Conservation (phyloP, 2,797 vertebrate genomes). For the Synanceia verrucosa region DNA sequence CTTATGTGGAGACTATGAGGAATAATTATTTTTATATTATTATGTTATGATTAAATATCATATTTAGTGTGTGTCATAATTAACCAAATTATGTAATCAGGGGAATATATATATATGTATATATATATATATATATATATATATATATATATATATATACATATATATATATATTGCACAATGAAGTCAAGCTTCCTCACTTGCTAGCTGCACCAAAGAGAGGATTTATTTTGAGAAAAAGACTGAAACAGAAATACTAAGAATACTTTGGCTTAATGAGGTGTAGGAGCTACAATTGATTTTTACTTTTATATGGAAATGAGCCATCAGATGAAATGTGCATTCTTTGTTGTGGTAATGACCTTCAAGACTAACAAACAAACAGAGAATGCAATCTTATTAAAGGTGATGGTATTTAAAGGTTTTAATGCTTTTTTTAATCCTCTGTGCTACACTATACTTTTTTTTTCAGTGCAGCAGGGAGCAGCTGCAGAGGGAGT, state of each 20-base stretch:
- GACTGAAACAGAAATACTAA: slow-evolving; percentile 36
- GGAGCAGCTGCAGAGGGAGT: slow-evolving; percentile 22
- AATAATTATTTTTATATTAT: too few species aligned
- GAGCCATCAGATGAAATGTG: slow-evolving; percentile 52
- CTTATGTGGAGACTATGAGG: too few species aligned
- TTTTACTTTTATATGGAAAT: slow-evolving; percentile 81
- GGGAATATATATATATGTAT: not conserved
- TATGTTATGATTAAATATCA: not conserved
- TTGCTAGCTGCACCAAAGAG: slow-evolving; percentile 26
- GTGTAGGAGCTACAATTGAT: slow-evolving; percentile 42
- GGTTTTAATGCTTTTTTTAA: slow-evolving; percentile 41
- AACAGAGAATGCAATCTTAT: slow-evolving; percentile 35
- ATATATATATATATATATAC: too few species aligned
- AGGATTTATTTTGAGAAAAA: slow-evolving; percentile 50
- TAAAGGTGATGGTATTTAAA: slow-evolving; percentile 57
- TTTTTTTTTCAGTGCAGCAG: slow-evolving; percentile 11
- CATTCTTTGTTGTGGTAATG: slow-evolving; percentile 74
- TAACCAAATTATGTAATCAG: slow-evolving; percentile 10
- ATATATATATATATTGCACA: not conserved
- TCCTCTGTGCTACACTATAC: not conserved
- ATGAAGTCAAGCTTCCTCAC: not conserved
- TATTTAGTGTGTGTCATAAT: not conserved
- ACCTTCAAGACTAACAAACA: slow-evolving; percentile 68
- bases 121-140: too few species aligned
- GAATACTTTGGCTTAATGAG: slow-evolving; percentile 72